These are phyloP conservation scores for Lissocephala sabroskyi DNA, from an alignment of 2,888 invertebrate species.

Conservation along the genomic window DNA sequence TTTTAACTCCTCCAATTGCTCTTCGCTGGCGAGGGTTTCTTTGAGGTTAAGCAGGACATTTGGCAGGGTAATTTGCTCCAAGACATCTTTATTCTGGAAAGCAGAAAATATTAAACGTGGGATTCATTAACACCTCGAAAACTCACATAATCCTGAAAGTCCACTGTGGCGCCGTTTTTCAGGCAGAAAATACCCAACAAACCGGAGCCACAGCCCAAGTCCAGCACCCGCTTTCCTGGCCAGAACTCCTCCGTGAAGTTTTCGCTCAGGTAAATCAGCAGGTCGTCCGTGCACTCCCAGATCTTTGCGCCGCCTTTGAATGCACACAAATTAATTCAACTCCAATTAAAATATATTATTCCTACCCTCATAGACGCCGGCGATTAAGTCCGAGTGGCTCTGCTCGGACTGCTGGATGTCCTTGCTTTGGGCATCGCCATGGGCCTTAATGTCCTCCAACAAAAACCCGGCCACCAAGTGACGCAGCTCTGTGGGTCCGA, in stretches of 20 bases:
- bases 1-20: conserved; percentile 26
- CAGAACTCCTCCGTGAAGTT: conserved; percentile 67
- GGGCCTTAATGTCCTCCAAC: conserved; percentile 50
- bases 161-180: conserved; percentile 79
- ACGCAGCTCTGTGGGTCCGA: conserved; percentile 37
- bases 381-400: conserved; percentile 82
- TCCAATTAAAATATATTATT: no score
- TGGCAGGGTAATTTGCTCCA: conserved; percentile 85
- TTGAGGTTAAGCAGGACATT: conserved; percentile 80
- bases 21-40: conserved; percentile 18
- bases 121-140: conserved; percentile 3
- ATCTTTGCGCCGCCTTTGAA: conserved; percentile 90
- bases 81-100: conserved; percentile 86
- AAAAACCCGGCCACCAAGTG: conserved; percentile 59
- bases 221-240: conserved; percentile 79
- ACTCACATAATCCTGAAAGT: conserved; percentile 96
- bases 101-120: not conserved
- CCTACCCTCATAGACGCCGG: conserved; percentile 85
- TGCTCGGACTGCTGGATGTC: conserved; percentile 74
- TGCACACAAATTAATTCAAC: no score
- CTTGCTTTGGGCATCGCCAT: conserved; percentile 41
- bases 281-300: conserved; percentile 94
- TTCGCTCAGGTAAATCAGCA: conserved; percentile 78
- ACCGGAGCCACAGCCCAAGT: conserved; percentile 95
- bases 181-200: conserved; percentile 87